Conservation (phyloP, 2,797 vertebrate species). For the Scleropages formosus region DNA sequence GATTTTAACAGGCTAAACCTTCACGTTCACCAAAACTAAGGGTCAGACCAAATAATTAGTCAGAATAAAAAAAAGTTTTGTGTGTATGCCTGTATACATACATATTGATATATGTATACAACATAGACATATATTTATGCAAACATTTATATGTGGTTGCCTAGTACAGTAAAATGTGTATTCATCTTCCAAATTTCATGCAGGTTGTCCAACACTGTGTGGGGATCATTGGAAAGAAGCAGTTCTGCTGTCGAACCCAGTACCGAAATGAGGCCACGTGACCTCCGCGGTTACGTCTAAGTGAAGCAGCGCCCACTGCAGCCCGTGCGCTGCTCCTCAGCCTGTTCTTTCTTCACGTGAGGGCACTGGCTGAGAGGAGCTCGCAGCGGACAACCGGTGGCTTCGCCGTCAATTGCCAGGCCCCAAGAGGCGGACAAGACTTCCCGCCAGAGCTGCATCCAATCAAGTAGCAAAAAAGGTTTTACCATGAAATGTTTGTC, state of each 20-base stretch:
- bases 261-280: slow-evolving; percentile 42
- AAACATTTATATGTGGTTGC: slow-evolving; percentile 34
- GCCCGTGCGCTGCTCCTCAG: too few species aligned
- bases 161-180: slow-evolving; percentile 34
- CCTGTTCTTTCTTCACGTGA: neutral
- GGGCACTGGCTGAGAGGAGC: too few species aligned
- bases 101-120: slow-evolving; percentile 43
- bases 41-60: slow-evolving; percentile 40
- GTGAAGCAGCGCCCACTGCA: neutral
- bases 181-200: slow-evolving; percentile 41
- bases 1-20: slow-evolving; percentile 32
- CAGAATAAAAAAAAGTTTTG: slow-evolving; percentile 33
- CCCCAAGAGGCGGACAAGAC: too few species aligned
- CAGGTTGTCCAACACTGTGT: slow-evolving; percentile 39
- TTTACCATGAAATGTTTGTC: neutral
- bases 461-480: neutral
- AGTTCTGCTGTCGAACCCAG: slow-evolving; percentile 35
- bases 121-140: slow-evolving; percentile 41
- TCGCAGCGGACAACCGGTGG: too few species aligned
- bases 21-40: slow-evolving; percentile 30
- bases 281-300: slow-evolving; percentile 40
- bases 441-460: neutral
- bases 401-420: too few species aligned
- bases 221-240: slow-evolving; percentile 22
- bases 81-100: slow-evolving; percentile 42